These are phyloP conservation scores for Tenrec ecaudatus DNA, from an alignment of 2,113 vertebrate genomes.

Conservation along the genomic window DNA sequence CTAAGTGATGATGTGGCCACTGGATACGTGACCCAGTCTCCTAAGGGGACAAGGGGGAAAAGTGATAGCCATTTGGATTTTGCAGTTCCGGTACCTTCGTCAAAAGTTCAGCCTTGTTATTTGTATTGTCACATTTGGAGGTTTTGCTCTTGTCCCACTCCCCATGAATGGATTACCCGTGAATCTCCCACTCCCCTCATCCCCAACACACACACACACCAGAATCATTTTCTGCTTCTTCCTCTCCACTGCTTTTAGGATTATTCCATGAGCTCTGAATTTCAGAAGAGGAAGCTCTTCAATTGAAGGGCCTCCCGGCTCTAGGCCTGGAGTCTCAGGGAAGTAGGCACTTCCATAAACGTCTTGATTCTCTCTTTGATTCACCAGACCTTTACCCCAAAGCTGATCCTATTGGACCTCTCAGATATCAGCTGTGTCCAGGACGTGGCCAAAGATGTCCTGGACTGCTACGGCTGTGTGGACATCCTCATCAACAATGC, in stretches of 20 bases:
- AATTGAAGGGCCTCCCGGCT: background rate
- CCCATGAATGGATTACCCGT: background rate
- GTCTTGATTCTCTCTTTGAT: slow-evolving; percentile 50
- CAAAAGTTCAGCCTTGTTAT: background rate
- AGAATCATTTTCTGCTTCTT: background rate
- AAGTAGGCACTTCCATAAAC: background rate
- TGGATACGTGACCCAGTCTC: background rate
- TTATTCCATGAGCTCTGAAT: background rate
- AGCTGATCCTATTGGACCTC: slow-evolving; percentile 95
- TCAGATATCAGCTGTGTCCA: slow-evolving; percentile 92
- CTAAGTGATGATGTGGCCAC: background rate
- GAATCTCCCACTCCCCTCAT: background rate
- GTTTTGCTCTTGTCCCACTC: background rate
- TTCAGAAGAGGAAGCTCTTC: background rate
- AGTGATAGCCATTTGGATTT: background rate
- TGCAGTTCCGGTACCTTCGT: background rate
- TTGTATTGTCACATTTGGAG: background rate
- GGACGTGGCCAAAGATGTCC: slow-evolving; percentile 92
- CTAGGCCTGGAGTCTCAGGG: too few relatives aligned
- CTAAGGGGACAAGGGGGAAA: background rate
- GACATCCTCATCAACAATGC: slow-evolving; percentile 95
- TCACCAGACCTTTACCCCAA: slow-evolving; percentile 94
- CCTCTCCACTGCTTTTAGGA: background rate
- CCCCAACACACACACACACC: background rate
- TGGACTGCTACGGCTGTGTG: slow-evolving; percentile 95